Percentiles rank a stretch among this genome's conserved stretches.
Evolutionary conservation across 1,140 invertebrate genomes (phyloP).

Genomic region (Neodiprion pinetum): DNA sequence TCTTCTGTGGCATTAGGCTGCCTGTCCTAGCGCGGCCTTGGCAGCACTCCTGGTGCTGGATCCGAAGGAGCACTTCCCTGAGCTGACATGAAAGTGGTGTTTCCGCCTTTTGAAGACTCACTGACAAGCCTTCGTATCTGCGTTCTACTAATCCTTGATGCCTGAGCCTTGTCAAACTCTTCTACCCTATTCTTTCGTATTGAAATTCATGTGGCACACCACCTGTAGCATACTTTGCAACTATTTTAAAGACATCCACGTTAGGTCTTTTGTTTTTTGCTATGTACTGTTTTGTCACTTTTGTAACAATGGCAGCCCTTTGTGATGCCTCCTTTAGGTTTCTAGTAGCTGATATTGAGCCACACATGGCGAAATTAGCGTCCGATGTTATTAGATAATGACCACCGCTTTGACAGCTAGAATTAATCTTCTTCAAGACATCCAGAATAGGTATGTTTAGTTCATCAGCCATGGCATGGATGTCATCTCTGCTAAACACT

Average conservation of each 20-base stretch:
- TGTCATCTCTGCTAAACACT: neutral
- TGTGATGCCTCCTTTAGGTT: neutral
- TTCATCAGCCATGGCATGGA: neutral
- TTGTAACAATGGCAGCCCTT: neutral
- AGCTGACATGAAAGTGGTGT: too few species aligned
- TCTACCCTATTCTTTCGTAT: neutral
- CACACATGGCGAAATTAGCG: neutral
- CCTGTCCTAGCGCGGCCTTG: too few species aligned
- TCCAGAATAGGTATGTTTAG: neutral
- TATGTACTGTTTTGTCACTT: slow-evolving; percentile 5
- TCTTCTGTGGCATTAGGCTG: too few species aligned
- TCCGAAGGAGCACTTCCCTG: too few species aligned
- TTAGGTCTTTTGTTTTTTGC: neutral
- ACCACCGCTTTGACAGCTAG: neutral
- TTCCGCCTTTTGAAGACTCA: too few species aligned
- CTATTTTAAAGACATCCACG: neutral
- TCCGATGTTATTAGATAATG: neutral
- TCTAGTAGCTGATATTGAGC: neutral
- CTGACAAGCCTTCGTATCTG: too few species aligned
- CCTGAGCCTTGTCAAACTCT: neutral
- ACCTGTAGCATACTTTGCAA: neutral
- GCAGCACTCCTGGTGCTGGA: too few species aligned
- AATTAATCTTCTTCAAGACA: neutral
- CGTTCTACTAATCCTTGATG: too few species aligned
- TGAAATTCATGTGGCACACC: neutral